Base-by-base conservation (phyloP, 2,113 vertebrate genomes). In the Serranochromis macrocephalus region DNA sequence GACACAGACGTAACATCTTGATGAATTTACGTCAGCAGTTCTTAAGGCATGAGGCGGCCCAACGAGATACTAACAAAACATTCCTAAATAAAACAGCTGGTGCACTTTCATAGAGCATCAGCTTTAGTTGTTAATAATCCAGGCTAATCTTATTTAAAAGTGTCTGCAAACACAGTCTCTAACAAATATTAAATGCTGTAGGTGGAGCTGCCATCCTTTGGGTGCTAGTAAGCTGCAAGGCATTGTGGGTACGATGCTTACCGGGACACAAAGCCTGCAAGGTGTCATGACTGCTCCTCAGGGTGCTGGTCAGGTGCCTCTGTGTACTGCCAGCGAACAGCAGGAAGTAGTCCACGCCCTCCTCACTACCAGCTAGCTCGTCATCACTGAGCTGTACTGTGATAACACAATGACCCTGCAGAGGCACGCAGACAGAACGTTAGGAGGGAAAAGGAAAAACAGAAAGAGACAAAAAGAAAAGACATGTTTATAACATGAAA, bases 201-300 rank as follows among this genome's bases (percentile, higher is more conserved):
- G 61, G 82, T 84, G 85, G 84, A 82, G 90, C 85, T 68, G 73
- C 83, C 16, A 68, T 75, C 31, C 80, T 29, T 31, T 29, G 11
- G 73, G 73, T 9, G 73, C 45, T 24, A 6, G 51, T 9, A 82
- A 66, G 78, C 73, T 66, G 73, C 42, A 55, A 80, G 16, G 75
- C 24, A 9, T 49, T 73, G 63, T 82, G 90, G 85, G 68, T 16
- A 38, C 31, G 17, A 47, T 26, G 79, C 95, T 96, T 96, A 99
- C 99, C 97, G 31, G 99, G 99, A 93, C 98, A 97, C 78, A 99
- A 92, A 4, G 98, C 98, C 92, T 98, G 97, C 93, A 99, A 92
- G 7, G 96, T 98, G 85, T 96, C 97, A 89, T 97, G 95, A 85
- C 96, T 97, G 91, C 97, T 96, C 90, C 97, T 97, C 61, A 97